These are phyloP conservation scores for Otolemur garnettii DNA, from an alignment of 2,113 vertebrate genomes.

Conservation along the genomic window DNA sequence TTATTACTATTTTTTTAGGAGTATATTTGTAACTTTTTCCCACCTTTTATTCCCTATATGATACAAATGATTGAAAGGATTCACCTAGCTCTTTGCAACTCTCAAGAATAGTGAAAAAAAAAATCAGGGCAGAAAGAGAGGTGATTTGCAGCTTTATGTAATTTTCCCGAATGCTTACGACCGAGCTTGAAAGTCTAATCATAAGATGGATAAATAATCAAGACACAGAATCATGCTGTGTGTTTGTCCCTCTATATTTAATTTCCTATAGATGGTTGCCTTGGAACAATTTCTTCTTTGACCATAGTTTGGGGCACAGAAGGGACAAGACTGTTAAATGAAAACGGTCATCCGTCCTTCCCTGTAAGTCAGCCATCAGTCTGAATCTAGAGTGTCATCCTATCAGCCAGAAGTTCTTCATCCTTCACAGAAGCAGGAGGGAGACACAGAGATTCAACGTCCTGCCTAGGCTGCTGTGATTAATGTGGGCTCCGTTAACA, in stretches of 20 bases:
- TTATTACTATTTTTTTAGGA: background rate
- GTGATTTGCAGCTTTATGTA: fast-evolving
- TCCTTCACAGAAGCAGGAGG: fast-evolving
- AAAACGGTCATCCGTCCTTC: fast-evolving
- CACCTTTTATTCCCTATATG: background rate
- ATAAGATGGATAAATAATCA: fast-evolving
- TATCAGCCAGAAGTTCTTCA: background rate
- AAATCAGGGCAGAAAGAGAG: background rate
- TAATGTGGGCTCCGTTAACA: fast-evolving
- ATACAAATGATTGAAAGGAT: background rate
- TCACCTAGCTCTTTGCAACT: background rate
- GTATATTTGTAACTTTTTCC: background rate
- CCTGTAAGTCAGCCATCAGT: fast-evolving
- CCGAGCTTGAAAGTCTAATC: fast-evolving
- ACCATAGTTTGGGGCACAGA: fast-evolving
- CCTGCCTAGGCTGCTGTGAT: background rate
- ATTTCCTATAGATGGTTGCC: too few species aligned
- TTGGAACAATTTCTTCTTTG: background rate
- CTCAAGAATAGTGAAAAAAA: background rate
- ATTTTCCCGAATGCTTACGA: background rate
- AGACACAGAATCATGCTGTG: fast-evolving
- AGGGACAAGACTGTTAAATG: fast-evolving
- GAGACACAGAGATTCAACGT: fast-evolving
- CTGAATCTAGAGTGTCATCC: fast-evolving
- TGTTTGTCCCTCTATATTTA: background rate